These are phyloP conservation scores for Wasmannia auropunctata DNA, from an alignment of 1,140 invertebrate species.

Conservation along the genomic window DNA sequence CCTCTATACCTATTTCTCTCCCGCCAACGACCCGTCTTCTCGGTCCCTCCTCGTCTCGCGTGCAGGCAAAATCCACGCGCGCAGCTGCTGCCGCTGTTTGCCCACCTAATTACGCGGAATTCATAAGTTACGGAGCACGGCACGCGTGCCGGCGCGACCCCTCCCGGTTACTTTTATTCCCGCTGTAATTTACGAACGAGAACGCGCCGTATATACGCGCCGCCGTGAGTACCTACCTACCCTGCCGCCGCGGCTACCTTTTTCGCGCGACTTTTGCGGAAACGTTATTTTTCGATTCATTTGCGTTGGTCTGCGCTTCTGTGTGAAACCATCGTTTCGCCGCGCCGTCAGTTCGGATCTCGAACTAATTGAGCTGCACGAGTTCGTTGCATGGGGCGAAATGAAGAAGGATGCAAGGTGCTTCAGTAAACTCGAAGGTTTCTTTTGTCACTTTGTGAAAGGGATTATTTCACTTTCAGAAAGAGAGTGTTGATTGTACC, in stretches of 20 bases:
- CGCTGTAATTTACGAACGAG: slow-evolving; percentile 70
- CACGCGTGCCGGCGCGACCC: slow-evolving; percentile 55
- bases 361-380: slow-evolving; percentile 24
- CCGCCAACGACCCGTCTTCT: neutral
- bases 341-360: neutral
- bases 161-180: slow-evolving; percentile 72
- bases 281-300: slow-evolving; percentile 37
- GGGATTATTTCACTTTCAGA: neutral
- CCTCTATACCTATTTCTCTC: neutral
- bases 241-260: neutral
- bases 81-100: slow-evolving; percentile 76
- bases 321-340: neutral
- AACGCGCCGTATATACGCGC: slow-evolving; percentile 1
- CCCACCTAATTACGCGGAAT: slow-evolving; percentile 82
- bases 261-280: neutral
- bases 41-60: slow-evolving; percentile 50
- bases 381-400: neutral
- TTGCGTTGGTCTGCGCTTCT: neutral
- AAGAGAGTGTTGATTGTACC: neutral
- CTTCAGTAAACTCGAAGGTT: neutral
- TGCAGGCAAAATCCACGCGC: slow-evolving; percentile 64
- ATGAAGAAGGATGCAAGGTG: neutral
- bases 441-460: neutral
- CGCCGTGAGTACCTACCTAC: neutral
- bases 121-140: slow-evolving; percentile 77